Conservation (phyloP, 2,797 vertebrate species). For the Chiloscyllium punctatum region DNA sequence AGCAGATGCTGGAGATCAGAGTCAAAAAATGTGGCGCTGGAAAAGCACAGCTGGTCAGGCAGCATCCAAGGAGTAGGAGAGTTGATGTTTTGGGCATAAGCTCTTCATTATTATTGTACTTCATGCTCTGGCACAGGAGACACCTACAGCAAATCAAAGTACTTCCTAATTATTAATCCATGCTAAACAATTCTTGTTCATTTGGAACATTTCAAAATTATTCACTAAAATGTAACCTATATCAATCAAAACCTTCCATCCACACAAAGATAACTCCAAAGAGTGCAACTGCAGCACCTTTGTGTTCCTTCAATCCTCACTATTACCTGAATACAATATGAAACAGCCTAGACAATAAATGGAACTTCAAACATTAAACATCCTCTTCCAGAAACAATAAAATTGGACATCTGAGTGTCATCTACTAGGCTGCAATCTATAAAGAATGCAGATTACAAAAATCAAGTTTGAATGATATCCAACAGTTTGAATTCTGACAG, state of each 20-base stretch:
- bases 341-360: not conserved
- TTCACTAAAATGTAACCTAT: not conserved
- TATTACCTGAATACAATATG: not conserved
- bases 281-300: not conserved
- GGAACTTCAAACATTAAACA: not conserved
- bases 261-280: not conserved
- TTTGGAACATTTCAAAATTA: not conserved
- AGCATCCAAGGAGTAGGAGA: too few relatives aligned
- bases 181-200: not conserved
- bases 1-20: too few relatives aligned
- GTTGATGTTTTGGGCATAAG: too few relatives aligned
- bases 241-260: not conserved
- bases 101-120: not conserved
- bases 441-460: slow-evolving; percentile 18
- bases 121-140: not conserved
- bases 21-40: too few relatives aligned
- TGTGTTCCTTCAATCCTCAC: not conserved
- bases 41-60: too few relatives aligned
- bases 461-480: not conserved
- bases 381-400: not conserved
- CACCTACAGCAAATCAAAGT: not conserved
- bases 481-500: not conserved
- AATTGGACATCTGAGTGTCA: slow-evolving; percentile 16
- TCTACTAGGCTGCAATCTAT: slow-evolving; percentile 28
- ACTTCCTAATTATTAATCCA: not conserved